Conservation (phyloP, 1,140 invertebrate genomes). For the Neodiprion fabricii region DNA sequence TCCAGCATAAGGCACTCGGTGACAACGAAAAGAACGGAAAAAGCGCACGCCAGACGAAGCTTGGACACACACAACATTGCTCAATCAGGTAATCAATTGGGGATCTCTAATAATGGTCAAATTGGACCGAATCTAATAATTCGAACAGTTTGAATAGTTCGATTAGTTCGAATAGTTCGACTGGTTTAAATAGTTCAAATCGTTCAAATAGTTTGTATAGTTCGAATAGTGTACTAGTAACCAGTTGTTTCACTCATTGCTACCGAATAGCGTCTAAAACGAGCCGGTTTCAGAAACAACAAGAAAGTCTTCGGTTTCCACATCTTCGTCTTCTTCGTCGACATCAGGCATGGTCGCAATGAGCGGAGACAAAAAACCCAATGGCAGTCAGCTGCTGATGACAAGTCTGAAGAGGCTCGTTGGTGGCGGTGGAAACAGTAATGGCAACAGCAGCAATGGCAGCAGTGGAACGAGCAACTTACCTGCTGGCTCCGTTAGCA, state of each 20-base stretch:
- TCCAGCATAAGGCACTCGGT: conserved; percentile 36
- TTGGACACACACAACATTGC: conserved; percentile 39
- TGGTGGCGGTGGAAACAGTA: conserved; percentile 36
- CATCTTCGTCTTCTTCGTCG: conserved; percentile 26
- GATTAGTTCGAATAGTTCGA: too few species aligned
- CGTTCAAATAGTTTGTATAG: too few species aligned
- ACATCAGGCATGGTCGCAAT: conserved; percentile 22
- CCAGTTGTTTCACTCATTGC: too few species aligned
- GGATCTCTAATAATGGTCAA: conserved; percentile 13
- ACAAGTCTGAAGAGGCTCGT: conserved; percentile 51
- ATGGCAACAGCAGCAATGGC: conserved; percentile 41
- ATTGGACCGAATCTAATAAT: neutral
- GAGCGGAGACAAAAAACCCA: conserved; percentile 42
- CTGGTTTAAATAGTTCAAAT: too few species aligned
- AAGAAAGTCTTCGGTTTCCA: conserved; percentile 20
- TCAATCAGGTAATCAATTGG: conserved; percentile 31
- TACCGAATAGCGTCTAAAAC: too few species aligned
- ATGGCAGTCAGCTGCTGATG: conserved; percentile 41
- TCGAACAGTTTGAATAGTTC: too few species aligned
- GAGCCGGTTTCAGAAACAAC: neutral
- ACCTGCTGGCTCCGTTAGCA: conserved; percentile 11
- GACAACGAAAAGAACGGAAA: conserved; percentile 46
- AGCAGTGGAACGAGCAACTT: conserved; percentile 25
- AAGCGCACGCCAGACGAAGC: conserved; percentile 48
- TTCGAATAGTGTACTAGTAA: too few species aligned